Evolutionary conservation across 2,797 vertebrate genomes (phyloP).

Genomic region (Bryconaethiops microstoma): DNA sequence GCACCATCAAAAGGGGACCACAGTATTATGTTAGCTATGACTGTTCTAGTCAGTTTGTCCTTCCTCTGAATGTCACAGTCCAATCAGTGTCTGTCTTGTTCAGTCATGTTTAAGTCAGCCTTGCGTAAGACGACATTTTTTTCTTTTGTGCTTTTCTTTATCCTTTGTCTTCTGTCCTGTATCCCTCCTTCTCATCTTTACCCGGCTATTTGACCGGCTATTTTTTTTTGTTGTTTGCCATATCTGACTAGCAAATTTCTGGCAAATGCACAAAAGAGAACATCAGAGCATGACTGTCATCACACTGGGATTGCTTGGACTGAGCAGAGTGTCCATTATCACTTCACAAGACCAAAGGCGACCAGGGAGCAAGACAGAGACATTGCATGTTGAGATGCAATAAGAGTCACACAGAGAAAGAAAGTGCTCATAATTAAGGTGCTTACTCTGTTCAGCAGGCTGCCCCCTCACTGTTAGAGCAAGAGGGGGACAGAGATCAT

Average conservation of each 20-base stretch:
- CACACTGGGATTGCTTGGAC: not conserved
- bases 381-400: slow-evolving; percentile 43
- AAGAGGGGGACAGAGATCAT: slow-evolving; percentile 18
- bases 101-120: not conserved
- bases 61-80: too few species aligned
- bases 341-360: not conserved
- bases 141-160: too few species aligned
- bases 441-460: slow-evolving; percentile 41
- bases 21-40: too few species aligned
- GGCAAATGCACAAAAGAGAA: not conserved
- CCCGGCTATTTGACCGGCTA: too few species aligned
- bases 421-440: slow-evolving; percentile 45
- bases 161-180: not conserved
- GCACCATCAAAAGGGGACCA: too few species aligned
- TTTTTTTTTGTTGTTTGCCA: not conserved
- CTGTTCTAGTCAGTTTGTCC: too few species aligned
- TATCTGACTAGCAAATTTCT: not conserved
- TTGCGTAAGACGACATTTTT: not conserved
- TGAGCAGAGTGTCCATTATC: slow-evolving; percentile 6
- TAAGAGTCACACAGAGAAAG: slow-evolving; percentile 50
- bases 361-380: slow-evolving; percentile 4
- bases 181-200: too few species aligned
- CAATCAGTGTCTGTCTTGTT: too few species aligned
- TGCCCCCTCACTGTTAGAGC: slow-evolving; percentile 21
- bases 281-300: not conserved